Conservation (phyloP, 2,113 vertebrate species). For the Bothrops jararaca region DNA sequence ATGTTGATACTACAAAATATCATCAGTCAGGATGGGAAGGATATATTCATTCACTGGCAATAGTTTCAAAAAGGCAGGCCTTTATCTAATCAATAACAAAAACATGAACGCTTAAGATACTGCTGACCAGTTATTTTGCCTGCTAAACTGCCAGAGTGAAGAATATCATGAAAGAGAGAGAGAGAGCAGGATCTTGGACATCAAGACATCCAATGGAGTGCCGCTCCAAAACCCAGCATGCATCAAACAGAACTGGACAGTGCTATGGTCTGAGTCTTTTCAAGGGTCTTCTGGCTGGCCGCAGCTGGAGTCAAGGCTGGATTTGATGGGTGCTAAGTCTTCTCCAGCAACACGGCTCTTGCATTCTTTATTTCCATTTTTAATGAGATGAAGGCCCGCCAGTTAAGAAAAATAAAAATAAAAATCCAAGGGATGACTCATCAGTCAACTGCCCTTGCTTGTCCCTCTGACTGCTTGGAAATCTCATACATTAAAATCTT, state of each 20-base stretch:
- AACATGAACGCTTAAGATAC: background rate
- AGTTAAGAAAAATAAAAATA: background rate
- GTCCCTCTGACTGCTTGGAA: background rate
- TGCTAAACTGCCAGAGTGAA: background rate
- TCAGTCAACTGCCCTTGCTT: background rate
- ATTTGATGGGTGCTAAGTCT: background rate
- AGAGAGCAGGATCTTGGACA: too few species aligned
- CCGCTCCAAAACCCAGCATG: background rate
- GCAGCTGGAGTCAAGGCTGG: background rate
- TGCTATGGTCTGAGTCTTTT: background rate
- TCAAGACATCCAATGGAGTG: too few species aligned
- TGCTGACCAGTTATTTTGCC: background rate
- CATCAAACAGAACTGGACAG: background rate
- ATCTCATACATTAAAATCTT: background rate
- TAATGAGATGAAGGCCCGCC: background rate
- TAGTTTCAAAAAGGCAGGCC: background rate
- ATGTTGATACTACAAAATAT: background rate
- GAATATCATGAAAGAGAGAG: background rate
- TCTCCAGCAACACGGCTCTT: background rate
- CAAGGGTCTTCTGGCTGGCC: background rate
- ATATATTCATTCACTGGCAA: background rate
- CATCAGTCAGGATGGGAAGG: background rate
- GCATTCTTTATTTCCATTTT: background rate
- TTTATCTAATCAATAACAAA: background rate
- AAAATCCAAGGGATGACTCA: background rate